Evolutionary conservation across 2,797 vertebrate genomes (phyloP), one percentile per base, ranked within the genome.

Genomic region (Acrossocheilus wenchowensis): DNA sequence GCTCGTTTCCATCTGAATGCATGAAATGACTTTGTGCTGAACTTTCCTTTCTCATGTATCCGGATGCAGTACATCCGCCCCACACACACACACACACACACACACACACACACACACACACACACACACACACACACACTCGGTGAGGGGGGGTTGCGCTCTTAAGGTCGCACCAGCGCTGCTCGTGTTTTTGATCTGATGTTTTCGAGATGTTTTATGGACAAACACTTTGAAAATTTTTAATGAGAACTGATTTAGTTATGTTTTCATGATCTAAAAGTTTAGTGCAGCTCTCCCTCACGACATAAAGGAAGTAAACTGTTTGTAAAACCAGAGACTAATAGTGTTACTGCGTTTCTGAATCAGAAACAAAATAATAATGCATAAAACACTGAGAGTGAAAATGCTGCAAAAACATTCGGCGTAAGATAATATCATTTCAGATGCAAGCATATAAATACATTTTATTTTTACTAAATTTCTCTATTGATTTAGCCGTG

Each of bases 21-120:
- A 95, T 93, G 94, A 92, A 95, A 94, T 94, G 94, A 95, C 95
- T 94, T 94, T 93, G 95, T 92, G 94, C 91, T 93, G 94, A 95
- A 95, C 94, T 94, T 95, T 90, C 92, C 91, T 94, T 94, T 94
- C 91, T 92, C 92, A 95, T 95, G 94, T 92, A 95, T 94, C 95
- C 94, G 91, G 94, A 94, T 95, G 91, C 92, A 87, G 87, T 81
- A 93, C 94, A 95, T 95, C 94, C 94, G 92, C 93, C 85, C 94
- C 95, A 93, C 94, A 93, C 93, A 95, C 95, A 92, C 94, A 94
- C 93, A 95, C 95, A 92, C 94, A 94, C 94, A 90, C 93, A n/a
- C n/a, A n/a, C n/a, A n/a, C n/a, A n/a, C n/a, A n/a, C n/a, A n/a
- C n/a, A n/a, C n/a, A n/a, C n/a, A n/a, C n/a, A n/a, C n/a, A n/a